These are phyloP conservation scores for Drosophila parabipectinata DNA, from an alignment of 1,140 invertebrate genomes.

Conservation along the genomic window DNA sequence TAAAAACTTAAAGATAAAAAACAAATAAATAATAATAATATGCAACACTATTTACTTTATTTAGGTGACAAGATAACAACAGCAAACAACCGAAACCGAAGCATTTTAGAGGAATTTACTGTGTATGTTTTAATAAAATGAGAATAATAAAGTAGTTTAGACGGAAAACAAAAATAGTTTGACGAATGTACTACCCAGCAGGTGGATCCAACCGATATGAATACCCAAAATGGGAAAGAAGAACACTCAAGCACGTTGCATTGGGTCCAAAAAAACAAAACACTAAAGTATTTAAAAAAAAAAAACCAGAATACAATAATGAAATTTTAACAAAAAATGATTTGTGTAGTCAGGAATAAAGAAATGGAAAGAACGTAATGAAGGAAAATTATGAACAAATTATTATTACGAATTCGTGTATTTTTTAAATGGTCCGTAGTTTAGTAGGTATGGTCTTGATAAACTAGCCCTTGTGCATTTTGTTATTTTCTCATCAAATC, in stretches of 20 bases:
- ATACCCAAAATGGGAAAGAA: constrained; percentile 7
- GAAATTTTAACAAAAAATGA: constrained; percentile 48
- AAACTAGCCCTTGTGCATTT: constrained; percentile 25
- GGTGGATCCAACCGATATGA: neutral
- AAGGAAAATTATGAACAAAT: constrained; percentile 20
- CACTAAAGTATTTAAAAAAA: constrained; percentile 18
- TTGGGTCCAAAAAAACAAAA: constrained; percentile 63
- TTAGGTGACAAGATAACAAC: constrained; percentile 69
- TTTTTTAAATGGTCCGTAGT: constrained; percentile 78
- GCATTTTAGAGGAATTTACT: constrained; percentile 81
- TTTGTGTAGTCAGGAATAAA: constrained; percentile 35
- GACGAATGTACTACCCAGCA: constrained; percentile 33
- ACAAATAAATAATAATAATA: constrained; percentile 49
- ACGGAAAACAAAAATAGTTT: constrained; percentile 47
- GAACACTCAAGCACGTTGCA: constrained; percentile 69
- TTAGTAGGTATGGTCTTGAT: constrained; percentile 63
- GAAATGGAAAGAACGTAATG: neutral
- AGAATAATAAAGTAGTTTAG: constrained; percentile 52
- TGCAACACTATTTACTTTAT: constrained; percentile 80
- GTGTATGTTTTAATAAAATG: constrained; percentile 66
- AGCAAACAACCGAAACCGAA: constrained; percentile 64
- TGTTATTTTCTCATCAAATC: constrained; percentile 14
- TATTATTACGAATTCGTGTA: constrained; percentile 51
- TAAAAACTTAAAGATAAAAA: constrained; percentile 19
- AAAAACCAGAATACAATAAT: constrained; percentile 39